Percentiles rank a stretch among this genome's conserved stretches.
phyloP scores from a whole-genome alignment of 2,797 vertebrate genomes.

The Eulemur coronatus region DNA sequence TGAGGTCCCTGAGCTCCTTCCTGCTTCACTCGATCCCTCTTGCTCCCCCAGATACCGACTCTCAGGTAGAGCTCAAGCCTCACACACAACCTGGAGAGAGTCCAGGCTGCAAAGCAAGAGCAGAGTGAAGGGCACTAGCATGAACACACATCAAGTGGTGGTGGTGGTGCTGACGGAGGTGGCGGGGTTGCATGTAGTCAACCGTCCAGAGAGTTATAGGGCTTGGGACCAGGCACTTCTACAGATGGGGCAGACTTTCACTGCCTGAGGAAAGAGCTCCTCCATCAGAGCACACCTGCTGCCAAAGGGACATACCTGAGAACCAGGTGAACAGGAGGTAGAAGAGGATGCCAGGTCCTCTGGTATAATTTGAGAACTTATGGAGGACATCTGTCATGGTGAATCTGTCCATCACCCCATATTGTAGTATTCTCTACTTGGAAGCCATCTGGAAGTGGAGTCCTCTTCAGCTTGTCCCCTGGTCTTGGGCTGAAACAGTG shows the following conservation, averaged over 20 bases:
- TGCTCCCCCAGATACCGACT: too few relatives aligned
- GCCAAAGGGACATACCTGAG: neutral
- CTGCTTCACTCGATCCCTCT: neutral
- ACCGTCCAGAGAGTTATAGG: neutral
- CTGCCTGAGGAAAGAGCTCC: neutral
- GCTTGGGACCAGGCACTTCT: too few relatives aligned
- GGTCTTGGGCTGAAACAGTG: neutral
- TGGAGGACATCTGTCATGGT: neutral
- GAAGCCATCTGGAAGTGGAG: neutral
- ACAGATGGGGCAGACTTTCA: neutral
- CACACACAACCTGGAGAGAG: neutral
- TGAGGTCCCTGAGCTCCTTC: neutral
- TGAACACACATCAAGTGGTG: too few relatives aligned
- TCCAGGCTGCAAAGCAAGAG: neutral
- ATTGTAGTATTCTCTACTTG: neutral
- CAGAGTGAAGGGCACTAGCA: neutral
- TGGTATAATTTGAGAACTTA: neutral
- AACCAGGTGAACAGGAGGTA: neutral
- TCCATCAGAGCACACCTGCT: neutral
- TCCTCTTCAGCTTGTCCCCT: neutral
- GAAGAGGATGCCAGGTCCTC: too few relatives aligned
- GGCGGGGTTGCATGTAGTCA: rapidly evolving
- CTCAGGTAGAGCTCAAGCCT: neutral
- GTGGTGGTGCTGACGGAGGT: neutral
- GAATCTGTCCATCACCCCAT: neutral